Conservation (phyloP, 1,140 invertebrate genomes). For the Hycleus phaleratus region DNA sequence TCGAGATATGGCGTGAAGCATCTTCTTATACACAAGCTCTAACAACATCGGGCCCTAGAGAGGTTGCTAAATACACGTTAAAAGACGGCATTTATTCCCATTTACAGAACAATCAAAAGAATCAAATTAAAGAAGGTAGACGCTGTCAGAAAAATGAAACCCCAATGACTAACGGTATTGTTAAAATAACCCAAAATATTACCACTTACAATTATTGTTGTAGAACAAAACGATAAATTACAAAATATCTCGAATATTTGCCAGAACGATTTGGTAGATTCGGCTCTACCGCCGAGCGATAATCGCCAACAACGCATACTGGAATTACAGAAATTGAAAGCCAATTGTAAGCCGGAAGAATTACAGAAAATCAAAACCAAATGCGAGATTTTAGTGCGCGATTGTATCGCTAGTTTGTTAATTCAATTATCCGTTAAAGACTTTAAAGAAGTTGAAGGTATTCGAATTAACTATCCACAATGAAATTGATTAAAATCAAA, state of each 20-base stretch:
- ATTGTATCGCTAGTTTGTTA: slow-evolving; percentile 71
- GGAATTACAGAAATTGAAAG: slow-evolving; percentile 63
- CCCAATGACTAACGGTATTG: slow-evolving; percentile 25
- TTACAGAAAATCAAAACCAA: slow-evolving; percentile 61
- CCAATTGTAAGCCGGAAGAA: slow-evolving; percentile 74
- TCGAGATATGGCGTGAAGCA: slow-evolving; percentile 66
- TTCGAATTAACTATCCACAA: not conserved
- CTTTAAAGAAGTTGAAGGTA: slow-evolving; percentile 80
- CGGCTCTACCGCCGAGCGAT: slow-evolving; percentile 54
- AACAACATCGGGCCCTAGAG: slow-evolving; percentile 45
- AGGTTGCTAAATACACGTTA: slow-evolving; percentile 35
- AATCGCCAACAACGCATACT: slow-evolving; percentile 56
- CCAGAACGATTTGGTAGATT: slow-evolving; percentile 60
- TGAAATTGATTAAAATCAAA: not conserved
- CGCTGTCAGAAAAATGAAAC: slow-evolving; percentile 35
- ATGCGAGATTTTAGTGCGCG: slow-evolving; percentile 53
- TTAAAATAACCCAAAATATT: slow-evolving; percentile 4
- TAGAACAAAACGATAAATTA: slow-evolving; percentile 31
- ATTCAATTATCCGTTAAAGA: slow-evolving; percentile 71
- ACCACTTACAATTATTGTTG: slow-evolving; percentile 4
- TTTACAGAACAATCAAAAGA: slow-evolving; percentile 22
- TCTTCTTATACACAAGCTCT: slow-evolving; percentile 59
- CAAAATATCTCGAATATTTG: slow-evolving; percentile 43
- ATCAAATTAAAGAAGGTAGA: slow-evolving; percentile 16
- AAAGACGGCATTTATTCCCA: slow-evolving; percentile 26